phyloP scores from a whole-genome alignment of 2,888 invertebrate species.

The Dicycla oo region DNA sequence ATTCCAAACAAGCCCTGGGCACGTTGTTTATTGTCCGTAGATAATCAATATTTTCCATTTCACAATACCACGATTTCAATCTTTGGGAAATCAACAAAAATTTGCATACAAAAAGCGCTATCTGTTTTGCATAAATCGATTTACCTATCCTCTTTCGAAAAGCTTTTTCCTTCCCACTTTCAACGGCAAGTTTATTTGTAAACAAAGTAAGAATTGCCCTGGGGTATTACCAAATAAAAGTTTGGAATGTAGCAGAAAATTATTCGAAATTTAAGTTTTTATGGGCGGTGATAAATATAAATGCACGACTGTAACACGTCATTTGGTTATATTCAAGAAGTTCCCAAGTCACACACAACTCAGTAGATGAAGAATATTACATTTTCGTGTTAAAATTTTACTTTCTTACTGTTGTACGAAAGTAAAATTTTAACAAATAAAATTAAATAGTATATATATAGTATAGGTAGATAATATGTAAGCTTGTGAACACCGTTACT shows the following conservation, averaged over 20 bases:
- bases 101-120: constrained; percentile 90
- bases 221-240: constrained; percentile 88
- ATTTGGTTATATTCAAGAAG: constrained; percentile 66
- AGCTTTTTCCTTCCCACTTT: constrained; percentile 88
- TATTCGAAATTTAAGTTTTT: constrained; percentile 78
- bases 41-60: constrained; percentile 85
- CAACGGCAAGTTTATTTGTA: constrained; percentile 89
- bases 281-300: constrained; percentile 71
- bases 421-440: too few species aligned
- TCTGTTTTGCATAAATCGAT: constrained; percentile 90
- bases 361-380: constrained; percentile 33
- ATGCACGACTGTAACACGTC: constrained; percentile 59
- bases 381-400: constrained; percentile 29
- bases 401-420: constrained; percentile 12
- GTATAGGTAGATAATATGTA: too few species aligned
- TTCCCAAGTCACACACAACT: constrained; percentile 41
- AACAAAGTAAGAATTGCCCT: constrained; percentile 89
- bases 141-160: constrained; percentile 88
- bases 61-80: constrained; percentile 87
- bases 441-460: too few species aligned
- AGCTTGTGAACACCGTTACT: too few species aligned
- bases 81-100: constrained; percentile 89
- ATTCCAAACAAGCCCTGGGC: constrained; percentile 68
- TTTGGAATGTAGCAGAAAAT: constrained; percentile 81
- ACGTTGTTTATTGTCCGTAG: constrained; percentile 75